phyloP scores from a whole-genome alignment of 2,888 invertebrate genomes.

The Zele albiditarsus region DNA sequence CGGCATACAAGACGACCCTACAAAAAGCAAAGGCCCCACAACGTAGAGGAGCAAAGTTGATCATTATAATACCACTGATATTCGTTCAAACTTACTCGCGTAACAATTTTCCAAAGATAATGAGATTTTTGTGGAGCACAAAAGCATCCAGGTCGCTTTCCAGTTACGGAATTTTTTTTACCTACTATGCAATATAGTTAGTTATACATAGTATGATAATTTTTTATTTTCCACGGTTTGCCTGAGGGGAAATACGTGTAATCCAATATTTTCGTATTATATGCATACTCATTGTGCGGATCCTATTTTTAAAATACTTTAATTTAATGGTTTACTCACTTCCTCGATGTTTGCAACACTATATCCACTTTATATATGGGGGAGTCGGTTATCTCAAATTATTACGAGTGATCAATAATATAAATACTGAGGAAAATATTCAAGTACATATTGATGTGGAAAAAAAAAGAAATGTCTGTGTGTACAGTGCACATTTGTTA shows the following conservation, averaged over 20 bases:
- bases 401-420: too few relatives aligned
- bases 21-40: background rate
- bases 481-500: too few relatives aligned
- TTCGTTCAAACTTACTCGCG: constrained; percentile 47
- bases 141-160: constrained; percentile 13
- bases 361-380: too few relatives aligned
- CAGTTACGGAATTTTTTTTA: background rate
- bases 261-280: constrained; percentile 9
- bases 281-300: background rate
- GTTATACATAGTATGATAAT: background rate
- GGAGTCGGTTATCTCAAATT: too few relatives aligned
- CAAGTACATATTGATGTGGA: too few relatives aligned
- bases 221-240: background rate
- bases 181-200: background rate
- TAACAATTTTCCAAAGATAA: constrained; percentile 49
- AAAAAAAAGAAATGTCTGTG: too few relatives aligned
- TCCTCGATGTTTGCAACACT: background rate
- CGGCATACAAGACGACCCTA: constrained; percentile 4
- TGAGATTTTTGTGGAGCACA: constrained; percentile 49
- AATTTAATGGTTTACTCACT: background rate
- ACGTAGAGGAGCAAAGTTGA: constrained; percentile 39
- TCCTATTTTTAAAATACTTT: background rate
- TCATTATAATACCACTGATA: constrained; percentile 47
- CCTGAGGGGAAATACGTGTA: background rate
- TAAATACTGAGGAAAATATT: too few relatives aligned